These are phyloP conservation scores for Ectemnius continuus DNA, from an alignment of 2,888 invertebrate species.

Conservation along the genomic window DNA sequence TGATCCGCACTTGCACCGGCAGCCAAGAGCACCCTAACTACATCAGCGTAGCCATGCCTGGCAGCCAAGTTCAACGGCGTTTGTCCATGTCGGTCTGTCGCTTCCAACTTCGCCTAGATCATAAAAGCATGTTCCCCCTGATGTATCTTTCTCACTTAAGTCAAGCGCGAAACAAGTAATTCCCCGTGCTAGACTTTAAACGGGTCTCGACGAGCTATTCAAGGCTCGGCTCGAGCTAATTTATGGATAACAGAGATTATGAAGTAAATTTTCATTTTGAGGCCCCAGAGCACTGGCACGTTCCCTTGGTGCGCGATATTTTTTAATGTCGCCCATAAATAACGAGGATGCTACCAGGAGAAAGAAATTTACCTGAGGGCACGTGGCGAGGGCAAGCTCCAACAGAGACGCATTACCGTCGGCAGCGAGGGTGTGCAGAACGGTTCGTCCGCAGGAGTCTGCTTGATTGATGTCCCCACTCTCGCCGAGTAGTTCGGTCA, in stretches of 20 bases:
- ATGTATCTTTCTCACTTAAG: background rate
- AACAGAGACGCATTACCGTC: conserved; percentile 86
- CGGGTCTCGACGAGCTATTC: background rate
- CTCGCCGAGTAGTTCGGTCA: conserved; percentile 77
- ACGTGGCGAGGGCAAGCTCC: conserved; percentile 82
- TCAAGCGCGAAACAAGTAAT: background rate
- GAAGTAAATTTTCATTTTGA: conserved; percentile 1
- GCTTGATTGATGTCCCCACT: conserved; percentile 79
- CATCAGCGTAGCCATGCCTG: conserved; percentile 86
- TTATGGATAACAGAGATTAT: conserved; percentile 1
- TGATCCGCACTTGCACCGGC: conserved; percentile 86
- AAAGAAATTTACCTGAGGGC: conserved; percentile 76
- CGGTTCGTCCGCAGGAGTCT: conserved; percentile 83
- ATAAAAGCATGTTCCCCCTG: background rate
- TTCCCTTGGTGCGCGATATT: background rate
- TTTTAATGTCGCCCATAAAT: conserved; percentile 1
- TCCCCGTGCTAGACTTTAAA: background rate
- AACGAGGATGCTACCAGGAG: conserved; percentile 4
- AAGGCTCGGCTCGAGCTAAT: background rate
- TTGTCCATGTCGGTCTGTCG: conserved; percentile 88
- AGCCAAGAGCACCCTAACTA: conserved; percentile 83
- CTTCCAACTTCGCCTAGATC: conserved; percentile 79
- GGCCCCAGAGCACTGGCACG: background rate
- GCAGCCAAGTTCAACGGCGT: conserved; percentile 93
- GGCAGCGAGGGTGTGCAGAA: conserved; percentile 87